phyloP scores from a whole-genome alignment of 2,797 vertebrate genomes.

The Diceros bicornis region DNA sequence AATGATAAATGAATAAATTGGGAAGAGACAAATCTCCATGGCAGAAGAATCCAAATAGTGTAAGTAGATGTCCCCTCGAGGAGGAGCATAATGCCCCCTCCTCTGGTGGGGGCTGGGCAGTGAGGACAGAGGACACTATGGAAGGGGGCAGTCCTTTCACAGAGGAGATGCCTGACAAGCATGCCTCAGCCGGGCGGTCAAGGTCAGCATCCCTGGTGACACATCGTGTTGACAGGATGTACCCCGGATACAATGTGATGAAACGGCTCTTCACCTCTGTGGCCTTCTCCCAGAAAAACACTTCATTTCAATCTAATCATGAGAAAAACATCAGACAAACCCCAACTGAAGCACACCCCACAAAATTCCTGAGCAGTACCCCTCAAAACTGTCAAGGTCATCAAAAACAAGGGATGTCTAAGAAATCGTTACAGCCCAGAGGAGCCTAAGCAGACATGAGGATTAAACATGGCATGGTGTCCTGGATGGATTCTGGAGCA shows the following conservation, averaged over 20 bases:
- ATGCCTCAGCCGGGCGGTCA: neutral
- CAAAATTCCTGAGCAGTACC: neutral
- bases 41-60: neutral
- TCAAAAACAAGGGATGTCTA: neutral
- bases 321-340: neutral
- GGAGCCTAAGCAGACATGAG: neutral
- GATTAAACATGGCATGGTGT: rapidly evolving
- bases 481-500: neutral
- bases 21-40: neutral
- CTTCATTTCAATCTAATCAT: rapidly evolving
- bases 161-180: rapidly evolving
- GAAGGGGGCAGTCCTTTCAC: rapidly evolving
- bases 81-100: neutral
- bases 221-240: rapidly evolving
- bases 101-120: rapidly evolving
- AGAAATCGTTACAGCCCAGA: neutral
- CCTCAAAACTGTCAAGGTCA: neutral
- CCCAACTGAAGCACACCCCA: neutral
- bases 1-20: rapidly evolving
- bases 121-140: neutral
- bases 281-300: neutral
- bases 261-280: neutral
- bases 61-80: neutral
- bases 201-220: neutral
- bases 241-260: rapidly evolving